Percentiles rank a stretch among this genome's conserved stretches.
These are phyloP conservation scores for Zaprionus nigranus DNA, from an alignment of 1,140 invertebrate genomes.

Conservation along the genomic window DNA sequence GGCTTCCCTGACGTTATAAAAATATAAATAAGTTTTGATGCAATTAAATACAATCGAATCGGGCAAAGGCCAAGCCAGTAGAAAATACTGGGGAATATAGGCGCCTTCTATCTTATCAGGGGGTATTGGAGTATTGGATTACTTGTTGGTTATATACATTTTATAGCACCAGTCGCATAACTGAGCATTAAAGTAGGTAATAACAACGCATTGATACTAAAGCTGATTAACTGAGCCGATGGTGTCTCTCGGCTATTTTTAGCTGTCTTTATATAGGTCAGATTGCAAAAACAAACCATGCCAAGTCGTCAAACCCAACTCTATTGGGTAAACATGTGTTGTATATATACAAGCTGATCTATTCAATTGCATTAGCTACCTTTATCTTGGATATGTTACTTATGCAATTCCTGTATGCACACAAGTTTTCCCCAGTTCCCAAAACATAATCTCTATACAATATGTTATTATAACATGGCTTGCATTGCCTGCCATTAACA, in stretches of 20 bases:
- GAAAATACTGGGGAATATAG: background rate
- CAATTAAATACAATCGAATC: constrained; percentile 61
- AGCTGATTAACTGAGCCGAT: background rate
- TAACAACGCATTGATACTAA: background rate
- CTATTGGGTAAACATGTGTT: background rate
- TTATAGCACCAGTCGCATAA: background rate
- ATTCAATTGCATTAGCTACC: background rate
- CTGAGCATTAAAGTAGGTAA: no score
- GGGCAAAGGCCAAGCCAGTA: constrained; percentile 22
- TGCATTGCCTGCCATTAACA: constrained; percentile 21
- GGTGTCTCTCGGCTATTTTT: background rate
- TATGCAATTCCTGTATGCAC: background rate
- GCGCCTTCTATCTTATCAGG: constrained; percentile 58
- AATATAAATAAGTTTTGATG: constrained; percentile 70
- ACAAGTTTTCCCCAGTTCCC: background rate
- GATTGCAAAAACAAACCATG: background rate
- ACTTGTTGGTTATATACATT: background rate
- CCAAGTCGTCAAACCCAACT: background rate
- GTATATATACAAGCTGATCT: background rate
- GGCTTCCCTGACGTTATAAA: constrained; percentile 32
- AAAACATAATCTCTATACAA: constrained; percentile 9
- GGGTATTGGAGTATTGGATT: background rate
- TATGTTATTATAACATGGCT: background rate
- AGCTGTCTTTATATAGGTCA: background rate
- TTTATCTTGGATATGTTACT: background rate